phyloP scores from a whole-genome alignment of 2,113 vertebrate species.

The Sinocyclocheilus anophthalmus region DNA sequence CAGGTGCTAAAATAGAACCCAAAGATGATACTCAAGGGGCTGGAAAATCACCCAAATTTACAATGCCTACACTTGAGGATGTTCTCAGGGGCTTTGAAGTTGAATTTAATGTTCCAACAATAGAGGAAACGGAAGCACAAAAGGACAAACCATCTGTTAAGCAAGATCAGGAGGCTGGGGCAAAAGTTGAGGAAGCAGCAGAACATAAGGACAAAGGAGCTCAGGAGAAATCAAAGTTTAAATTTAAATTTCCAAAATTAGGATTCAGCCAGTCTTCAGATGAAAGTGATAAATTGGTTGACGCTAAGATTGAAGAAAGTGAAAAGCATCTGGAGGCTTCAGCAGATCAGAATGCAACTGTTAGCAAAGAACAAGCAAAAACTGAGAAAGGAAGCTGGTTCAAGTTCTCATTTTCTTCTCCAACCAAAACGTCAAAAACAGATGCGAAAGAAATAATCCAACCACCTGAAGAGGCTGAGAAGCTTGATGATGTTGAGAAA shows the following conservation, averaged over 20 bases:
- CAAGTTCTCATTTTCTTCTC: constrained; percentile 74
- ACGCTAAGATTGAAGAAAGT: constrained; percentile 30
- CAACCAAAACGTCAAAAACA: constrained; percentile 64
- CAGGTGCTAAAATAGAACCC: constrained; percentile 27
- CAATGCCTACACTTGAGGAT: constrained; percentile 64
- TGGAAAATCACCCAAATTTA: constrained; percentile 64
- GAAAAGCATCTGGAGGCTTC: constrained; percentile 43
- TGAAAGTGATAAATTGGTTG: constrained; percentile 26
- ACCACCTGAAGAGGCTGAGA: constrained; percentile 46
- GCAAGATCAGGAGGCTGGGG: constrained; percentile 20
- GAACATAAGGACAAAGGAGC: constrained; percentile 43
- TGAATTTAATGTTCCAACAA: constrained; percentile 71
- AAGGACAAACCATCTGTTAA: constrained; percentile 50
- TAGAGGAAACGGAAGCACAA: constrained; percentile 60
- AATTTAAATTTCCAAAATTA: constrained; percentile 54
- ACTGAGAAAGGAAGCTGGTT: constrained; percentile 71
- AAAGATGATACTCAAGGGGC: constrained; percentile 57
- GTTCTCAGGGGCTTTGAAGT: constrained; percentile 68
- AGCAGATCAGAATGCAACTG: constrained; percentile 52
- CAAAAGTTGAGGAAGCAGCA: constrained; percentile 33
- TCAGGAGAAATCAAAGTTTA: constrained; percentile 51
- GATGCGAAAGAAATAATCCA: constrained; percentile 44
- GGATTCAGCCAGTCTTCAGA: constrained; percentile 52
- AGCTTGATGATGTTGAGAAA: constrained; percentile 52
- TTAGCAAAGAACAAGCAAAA: constrained; percentile 61